Conservation (phyloP, 2,888 invertebrate species). For the Plagiodera versicolora region DNA sequence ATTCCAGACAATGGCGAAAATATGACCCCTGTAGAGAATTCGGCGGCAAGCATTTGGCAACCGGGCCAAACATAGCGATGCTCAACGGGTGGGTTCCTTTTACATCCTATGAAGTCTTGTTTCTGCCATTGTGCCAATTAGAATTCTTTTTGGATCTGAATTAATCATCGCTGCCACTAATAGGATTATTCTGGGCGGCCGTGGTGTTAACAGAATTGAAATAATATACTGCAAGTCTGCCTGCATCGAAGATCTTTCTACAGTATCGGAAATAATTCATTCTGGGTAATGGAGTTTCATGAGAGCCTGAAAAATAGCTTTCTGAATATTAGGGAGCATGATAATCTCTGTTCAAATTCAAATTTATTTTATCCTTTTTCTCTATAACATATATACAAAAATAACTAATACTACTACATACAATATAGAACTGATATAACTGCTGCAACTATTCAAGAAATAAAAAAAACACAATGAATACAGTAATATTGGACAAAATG, state of each 20-base stretch:
- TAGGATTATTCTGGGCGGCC: not conserved
- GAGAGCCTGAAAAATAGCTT: too few relatives aligned
- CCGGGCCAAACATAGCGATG: conserved; percentile 29
- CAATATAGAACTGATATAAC: too few relatives aligned
- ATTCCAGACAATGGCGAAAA: conserved; percentile 17
- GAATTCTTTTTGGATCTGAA: conserved; percentile 25
- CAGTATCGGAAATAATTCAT: too few relatives aligned
- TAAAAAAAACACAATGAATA: too few relatives aligned
- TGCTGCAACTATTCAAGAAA: too few relatives aligned
- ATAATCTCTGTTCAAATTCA: too few relatives aligned
- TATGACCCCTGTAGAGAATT: conserved; percentile 25
- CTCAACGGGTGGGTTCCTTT: conserved; percentile 31
- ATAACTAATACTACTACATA: too few relatives aligned
- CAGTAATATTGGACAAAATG: too few relatives aligned
- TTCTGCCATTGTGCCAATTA: conserved; percentile 34
- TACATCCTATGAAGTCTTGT: conserved; percentile 30
- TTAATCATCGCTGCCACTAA: conserved; percentile 25
- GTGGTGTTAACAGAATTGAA: not conserved
- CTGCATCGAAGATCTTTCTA: not conserved
- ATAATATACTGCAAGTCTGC: not conserved
- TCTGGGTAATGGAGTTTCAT: too few relatives aligned
- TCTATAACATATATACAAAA: too few relatives aligned
- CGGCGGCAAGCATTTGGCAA: conserved; percentile 36
- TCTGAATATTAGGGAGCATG: too few relatives aligned
- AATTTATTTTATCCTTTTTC: too few relatives aligned